Conservation (phyloP, 2,113 vertebrate genomes). For the Hemiprocne comata region DNA sequence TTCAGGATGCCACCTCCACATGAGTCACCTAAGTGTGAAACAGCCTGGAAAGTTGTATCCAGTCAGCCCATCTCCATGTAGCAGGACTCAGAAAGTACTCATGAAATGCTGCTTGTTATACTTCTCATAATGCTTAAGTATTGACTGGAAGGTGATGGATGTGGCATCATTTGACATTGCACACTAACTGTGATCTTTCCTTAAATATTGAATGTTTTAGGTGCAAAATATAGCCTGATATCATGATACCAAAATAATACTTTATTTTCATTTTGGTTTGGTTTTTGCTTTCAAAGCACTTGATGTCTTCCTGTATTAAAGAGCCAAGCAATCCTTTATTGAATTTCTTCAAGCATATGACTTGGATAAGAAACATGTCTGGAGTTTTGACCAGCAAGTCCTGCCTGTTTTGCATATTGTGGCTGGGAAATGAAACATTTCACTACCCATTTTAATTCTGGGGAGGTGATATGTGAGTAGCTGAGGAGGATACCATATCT, state of each 20-base stretch:
- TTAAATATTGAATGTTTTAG: background rate
- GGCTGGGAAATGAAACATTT: conserved; percentile 33
- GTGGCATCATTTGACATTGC: background rate
- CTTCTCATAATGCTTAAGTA: background rate
- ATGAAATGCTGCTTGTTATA: background rate
- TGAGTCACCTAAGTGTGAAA: background rate
- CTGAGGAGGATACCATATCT: background rate
- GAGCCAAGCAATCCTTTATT: background rate
- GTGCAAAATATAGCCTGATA: background rate
- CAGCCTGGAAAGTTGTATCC: background rate
- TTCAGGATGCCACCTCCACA: background rate
- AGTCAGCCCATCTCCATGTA: background rate
- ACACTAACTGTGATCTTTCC: background rate
- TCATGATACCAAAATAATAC: background rate
- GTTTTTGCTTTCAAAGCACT: background rate
- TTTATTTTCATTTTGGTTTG: background rate
- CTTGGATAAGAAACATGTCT: background rate
- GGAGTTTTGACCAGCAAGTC: background rate
- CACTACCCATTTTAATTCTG: conserved; percentile 16
- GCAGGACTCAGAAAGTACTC: background rate
- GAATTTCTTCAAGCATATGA: background rate
- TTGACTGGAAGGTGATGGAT: background rate
- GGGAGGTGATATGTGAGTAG: background rate
- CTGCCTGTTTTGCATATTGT: background rate
- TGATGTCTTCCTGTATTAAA: background rate